Percentiles rank a stretch among this genome's conserved stretches.
Evolutionary conservation across 1,140 invertebrate species (phyloP).

Genomic region (Hesperophylax magnus): DNA sequence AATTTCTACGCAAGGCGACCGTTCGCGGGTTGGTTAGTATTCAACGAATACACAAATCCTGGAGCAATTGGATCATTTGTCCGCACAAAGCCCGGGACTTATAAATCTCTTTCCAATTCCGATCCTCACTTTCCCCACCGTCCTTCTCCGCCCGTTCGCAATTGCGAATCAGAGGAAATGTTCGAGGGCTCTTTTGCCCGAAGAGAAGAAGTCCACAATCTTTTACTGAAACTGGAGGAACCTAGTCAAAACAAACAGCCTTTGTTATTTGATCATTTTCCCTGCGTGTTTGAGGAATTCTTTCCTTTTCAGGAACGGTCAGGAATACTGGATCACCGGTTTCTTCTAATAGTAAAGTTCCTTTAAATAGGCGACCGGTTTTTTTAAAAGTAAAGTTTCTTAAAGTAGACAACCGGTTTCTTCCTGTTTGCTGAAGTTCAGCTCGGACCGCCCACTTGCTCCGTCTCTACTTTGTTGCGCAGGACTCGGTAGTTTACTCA

Average conservation of each 20-base stretch:
- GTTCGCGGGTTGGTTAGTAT: background rate
- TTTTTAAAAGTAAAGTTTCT: too few relatives aligned
- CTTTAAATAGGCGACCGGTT: too few relatives aligned
- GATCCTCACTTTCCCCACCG: background rate
- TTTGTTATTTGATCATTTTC: background rate
- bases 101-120: constrained; percentile 13
- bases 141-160: background rate
- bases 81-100: constrained; percentile 1
- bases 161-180: too few relatives aligned
- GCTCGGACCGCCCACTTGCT: background rate
- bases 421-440: too few relatives aligned
- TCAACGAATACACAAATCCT: constrained; percentile 16
- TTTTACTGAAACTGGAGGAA: too few relatives aligned
- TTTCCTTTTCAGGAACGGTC: background rate
- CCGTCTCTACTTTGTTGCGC: background rate
- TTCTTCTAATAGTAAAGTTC: background rate
- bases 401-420: too few relatives aligned
- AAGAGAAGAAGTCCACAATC: too few relatives aligned
- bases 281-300: background rate
- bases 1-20: too few relatives aligned
- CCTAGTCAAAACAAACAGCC: too few relatives aligned
- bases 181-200: too few relatives aligned
- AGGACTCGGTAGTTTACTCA: background rate
- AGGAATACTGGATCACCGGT: background rate
- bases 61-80: constrained; percentile 11